Conservation (phyloP, 2,113 vertebrate genomes). For the Rafetus swinhoei region DNA sequence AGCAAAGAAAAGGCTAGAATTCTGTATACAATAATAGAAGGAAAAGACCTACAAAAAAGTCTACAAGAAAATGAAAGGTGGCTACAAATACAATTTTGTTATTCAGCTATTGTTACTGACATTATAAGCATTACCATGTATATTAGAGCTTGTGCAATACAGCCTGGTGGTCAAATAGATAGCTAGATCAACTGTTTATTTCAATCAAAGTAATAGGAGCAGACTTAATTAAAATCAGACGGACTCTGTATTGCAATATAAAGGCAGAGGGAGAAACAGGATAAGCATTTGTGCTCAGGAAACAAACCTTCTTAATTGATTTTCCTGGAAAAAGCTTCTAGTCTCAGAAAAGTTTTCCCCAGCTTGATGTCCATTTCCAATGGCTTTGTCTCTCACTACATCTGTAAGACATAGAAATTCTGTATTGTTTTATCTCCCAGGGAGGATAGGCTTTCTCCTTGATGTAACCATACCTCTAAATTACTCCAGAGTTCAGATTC, state of each 20-base stretch:
- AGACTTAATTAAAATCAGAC: conserved; percentile 51
- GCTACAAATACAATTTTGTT: neutral
- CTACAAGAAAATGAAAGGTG: neutral
- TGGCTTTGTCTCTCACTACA: conserved; percentile 6
- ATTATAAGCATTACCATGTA: neutral
- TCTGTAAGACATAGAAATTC: conserved; percentile 69
- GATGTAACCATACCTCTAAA: conserved; percentile 67
- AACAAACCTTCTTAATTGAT: conserved; percentile 37
- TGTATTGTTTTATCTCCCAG: conserved; percentile 73
- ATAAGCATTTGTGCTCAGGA: conserved; percentile 12
- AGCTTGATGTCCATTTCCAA: conserved; percentile 40
- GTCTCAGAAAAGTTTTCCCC: conserved; percentile 11
- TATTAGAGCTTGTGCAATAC: too few species aligned
- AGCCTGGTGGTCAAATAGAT: neutral
- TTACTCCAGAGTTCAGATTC: conserved; percentile 72
- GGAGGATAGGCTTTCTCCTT: conserved; percentile 69
- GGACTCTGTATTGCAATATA: neutral
- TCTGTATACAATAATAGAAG: neutral
- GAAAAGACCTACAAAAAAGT: neutral
- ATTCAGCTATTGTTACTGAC: neutral
- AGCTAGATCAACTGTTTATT: neutral
- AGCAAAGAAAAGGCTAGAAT: neutral
- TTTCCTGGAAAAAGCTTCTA: conserved; percentile 54
- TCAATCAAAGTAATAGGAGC: conserved; percentile 33
- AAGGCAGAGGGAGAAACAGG: conserved; percentile 14